A percentile compares a stretch with the other conserved stretches of the same genome.
phyloP scores from a whole-genome alignment of 2,113 vertebrate species.

The Gymnobelideus leadbeateri region DNA sequence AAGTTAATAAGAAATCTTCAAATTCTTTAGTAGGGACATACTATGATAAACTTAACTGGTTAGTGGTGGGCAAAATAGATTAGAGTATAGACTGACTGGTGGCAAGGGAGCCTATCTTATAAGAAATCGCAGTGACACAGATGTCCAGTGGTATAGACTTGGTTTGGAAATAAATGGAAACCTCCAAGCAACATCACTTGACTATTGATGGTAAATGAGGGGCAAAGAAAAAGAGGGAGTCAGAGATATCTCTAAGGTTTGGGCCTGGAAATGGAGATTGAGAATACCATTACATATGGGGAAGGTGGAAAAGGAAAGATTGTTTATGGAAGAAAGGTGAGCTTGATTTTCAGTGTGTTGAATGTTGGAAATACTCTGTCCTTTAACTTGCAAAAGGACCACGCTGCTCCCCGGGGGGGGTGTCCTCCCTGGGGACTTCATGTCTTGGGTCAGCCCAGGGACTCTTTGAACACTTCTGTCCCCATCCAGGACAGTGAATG shows the following conservation, averaged over 20 bases:
- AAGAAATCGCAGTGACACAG: no score
- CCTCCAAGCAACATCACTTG: background rate
- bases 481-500: background rate
- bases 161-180: background rate
- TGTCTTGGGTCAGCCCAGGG: background rate
- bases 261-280: no score
- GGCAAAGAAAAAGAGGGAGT: background rate
- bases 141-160: background rate
- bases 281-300: background rate
- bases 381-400: background rate
- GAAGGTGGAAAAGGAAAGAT: background rate
- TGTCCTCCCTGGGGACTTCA: background rate
- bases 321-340: background rate
- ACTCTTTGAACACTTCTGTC: background rate
- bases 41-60: background rate
- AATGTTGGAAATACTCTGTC: background rate
- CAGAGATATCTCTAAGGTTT: background rate
- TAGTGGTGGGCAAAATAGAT: background rate
- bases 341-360: background rate
- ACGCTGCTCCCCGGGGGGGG: no score
- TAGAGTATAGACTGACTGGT: background rate
- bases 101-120: no score
- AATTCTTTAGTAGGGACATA: background rate
- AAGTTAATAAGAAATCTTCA: background rate
- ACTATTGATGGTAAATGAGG: background rate